phyloP scores from a whole-genome alignment of 2,113 vertebrate genomes.

The Leptobrachium ailaonicum region DNA sequence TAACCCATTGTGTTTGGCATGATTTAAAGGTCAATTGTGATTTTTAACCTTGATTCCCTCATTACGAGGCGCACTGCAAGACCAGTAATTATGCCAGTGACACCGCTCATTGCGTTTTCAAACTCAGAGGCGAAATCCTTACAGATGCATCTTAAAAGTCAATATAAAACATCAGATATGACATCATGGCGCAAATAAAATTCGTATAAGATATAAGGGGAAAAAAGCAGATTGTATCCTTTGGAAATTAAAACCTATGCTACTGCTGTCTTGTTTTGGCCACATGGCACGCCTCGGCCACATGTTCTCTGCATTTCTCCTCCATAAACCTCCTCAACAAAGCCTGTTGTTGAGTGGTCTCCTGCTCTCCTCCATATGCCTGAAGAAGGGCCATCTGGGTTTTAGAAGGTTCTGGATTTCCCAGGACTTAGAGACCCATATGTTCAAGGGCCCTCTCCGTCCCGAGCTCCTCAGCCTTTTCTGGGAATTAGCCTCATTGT shows the following conservation, averaged over 20 bases:
- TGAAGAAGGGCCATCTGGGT: constrained; percentile 58
- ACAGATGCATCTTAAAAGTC: too few relatives aligned
- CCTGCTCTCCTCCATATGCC: constrained; percentile 57
- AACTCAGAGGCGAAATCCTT: too few relatives aligned
- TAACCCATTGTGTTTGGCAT: too few relatives aligned
- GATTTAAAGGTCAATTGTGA: too few relatives aligned
- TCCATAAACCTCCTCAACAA: neutral
- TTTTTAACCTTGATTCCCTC: too few relatives aligned
- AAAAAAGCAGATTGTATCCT: too few relatives aligned
- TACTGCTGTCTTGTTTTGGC: neutral
- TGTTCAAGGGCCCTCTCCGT: constrained; percentile 40
- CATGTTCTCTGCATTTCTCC: constrained; percentile 3
- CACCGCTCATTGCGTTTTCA: too few relatives aligned
- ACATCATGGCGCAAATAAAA: too few relatives aligned
- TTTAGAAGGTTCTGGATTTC: constrained; percentile 55
- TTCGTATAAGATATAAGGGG: too few relatives aligned
- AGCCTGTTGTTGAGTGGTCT: constrained; percentile 40
- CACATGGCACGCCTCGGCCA: neutral
- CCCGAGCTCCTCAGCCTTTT: constrained; percentile 56
- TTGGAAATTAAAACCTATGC: neutral
- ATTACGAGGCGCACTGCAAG: too few relatives aligned
- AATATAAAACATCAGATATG: too few relatives aligned
- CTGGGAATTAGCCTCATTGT: constrained; percentile 65
- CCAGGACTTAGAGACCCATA: constrained; percentile 58
- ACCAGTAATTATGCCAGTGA: too few relatives aligned